Conservation (phyloP, 2,113 vertebrate genomes). For the Lontra canadensis region DNA sequence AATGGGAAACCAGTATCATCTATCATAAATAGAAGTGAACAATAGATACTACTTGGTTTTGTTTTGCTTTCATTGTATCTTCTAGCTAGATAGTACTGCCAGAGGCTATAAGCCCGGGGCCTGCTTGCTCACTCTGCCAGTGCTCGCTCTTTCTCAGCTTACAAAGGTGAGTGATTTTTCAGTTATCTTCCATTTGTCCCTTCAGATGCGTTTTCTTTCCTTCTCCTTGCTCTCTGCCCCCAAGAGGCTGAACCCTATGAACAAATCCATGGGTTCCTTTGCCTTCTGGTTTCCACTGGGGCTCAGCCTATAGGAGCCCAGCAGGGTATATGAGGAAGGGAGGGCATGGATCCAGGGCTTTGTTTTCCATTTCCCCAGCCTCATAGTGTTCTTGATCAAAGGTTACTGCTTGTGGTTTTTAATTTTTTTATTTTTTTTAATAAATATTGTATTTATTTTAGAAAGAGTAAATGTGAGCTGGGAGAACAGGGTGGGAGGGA, state of each 20-base stretch:
- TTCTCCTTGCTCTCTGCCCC: background rate
- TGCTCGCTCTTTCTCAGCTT: background rate
- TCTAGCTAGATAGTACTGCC: background rate
- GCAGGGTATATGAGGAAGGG: no score
- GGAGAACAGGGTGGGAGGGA: background rate
- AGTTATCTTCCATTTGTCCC: background rate
- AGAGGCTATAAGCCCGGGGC: background rate
- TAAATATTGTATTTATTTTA: background rate
- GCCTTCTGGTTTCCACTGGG: background rate
- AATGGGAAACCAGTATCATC: constrained; percentile 63
- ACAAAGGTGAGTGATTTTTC: background rate
- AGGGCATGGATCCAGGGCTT: background rate
- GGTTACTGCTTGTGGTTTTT: background rate
- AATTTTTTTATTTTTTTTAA: background rate
- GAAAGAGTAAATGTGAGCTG: background rate
- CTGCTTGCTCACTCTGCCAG: background rate
- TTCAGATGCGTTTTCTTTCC: background rate
- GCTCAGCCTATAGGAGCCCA: background rate
- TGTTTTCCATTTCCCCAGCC: background rate
- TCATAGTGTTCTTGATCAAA: background rate
- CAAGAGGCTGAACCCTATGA: background rate
- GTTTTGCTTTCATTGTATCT: no score
- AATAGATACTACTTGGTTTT: no score
- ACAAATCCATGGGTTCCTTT: background rate
- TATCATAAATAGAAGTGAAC: constrained; percentile 62